These are phyloP conservation scores for Criorhina ranunculi DNA, from an alignment of 2,888 invertebrate species.

Conservation along the genomic window DNA sequence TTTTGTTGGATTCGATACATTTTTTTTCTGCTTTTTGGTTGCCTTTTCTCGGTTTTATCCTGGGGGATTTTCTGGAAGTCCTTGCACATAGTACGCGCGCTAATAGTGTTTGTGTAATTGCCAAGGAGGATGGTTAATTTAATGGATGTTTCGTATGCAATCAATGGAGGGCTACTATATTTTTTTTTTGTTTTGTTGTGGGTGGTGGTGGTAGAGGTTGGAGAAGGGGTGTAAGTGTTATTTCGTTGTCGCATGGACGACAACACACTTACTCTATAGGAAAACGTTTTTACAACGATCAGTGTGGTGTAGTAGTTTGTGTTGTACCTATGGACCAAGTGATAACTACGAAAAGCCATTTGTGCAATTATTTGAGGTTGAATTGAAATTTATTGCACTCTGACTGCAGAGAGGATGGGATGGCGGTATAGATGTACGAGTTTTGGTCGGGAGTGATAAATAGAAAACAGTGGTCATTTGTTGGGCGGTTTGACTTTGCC, in stretches of 20 bases:
- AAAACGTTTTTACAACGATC: slow-evolving; percentile 56
- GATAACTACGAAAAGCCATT: slow-evolving; percentile 75
- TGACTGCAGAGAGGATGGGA: slow-evolving; percentile 39
- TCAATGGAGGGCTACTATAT: slow-evolving; percentile 57
- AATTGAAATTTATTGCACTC: slow-evolving; percentile 72
- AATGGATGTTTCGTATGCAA: slow-evolving; percentile 73
- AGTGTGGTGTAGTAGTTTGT: slow-evolving; percentile 41
- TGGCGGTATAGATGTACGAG: slow-evolving; percentile 3
- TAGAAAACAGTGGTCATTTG: slow-evolving; percentile 60
- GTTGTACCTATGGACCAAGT: slow-evolving; percentile 65
- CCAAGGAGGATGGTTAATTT: slow-evolving; percentile 74
- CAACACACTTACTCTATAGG: slow-evolving; percentile 26
- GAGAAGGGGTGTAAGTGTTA: slow-evolving; percentile 9
- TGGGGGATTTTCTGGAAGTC: slow-evolving; percentile 46
- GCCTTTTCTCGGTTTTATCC: slow-evolving; percentile 27
- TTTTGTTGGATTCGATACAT: slow-evolving; percentile 42
- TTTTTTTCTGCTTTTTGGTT: slow-evolving; percentile 22
- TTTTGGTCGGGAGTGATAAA: slow-evolving; percentile 53
- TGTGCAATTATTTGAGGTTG: slow-evolving; percentile 75
- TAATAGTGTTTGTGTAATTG: slow-evolving; percentile 75
- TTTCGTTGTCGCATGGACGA: slow-evolving; percentile 44
- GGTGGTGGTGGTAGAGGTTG: background rate
- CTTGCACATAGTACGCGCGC: slow-evolving; percentile 61
- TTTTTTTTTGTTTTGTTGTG: slow-evolving; percentile 21
- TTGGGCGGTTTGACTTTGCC: slow-evolving; percentile 33